Percentiles rank a stretch among this genome's conserved stretches.
These are phyloP conservation scores for Spodoptera litura DNA, from an alignment of 1,140 invertebrate species.

Conservation along the genomic window DNA sequence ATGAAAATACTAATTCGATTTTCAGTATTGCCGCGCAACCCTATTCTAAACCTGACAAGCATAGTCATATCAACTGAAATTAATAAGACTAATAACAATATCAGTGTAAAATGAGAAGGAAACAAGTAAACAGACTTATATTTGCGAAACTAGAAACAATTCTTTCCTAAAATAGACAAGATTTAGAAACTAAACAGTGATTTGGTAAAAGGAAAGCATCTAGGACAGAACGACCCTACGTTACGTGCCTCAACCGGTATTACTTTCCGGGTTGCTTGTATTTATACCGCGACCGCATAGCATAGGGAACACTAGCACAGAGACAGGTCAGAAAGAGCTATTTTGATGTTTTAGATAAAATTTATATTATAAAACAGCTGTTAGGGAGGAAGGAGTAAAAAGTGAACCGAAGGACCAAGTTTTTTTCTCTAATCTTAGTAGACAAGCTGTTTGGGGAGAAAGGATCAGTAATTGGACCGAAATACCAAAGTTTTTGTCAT, in stretches of 20 bases:
- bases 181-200: background rate
- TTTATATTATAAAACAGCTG: background rate
- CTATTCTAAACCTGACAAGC: no score
- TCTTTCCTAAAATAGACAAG: background rate
- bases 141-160: no score
- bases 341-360: constrained; percentile 4
- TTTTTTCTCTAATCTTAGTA: background rate
- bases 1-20: no score
- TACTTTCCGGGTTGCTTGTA: constrained; percentile 53
- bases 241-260: constrained; percentile 38
- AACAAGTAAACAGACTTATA: no score
- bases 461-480: background rate
- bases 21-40: no score
- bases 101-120: no score
- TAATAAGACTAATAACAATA: no score
- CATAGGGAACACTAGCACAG: constrained; percentile 54
- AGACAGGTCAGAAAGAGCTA: constrained; percentile 2
- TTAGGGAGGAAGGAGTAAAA: background rate
- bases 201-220: constrained; percentile 24
- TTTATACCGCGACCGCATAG: constrained; percentile 57
- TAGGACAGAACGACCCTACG: constrained; percentile 27
- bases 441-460: background rate
- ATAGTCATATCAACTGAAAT: no score
- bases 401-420: background rate
- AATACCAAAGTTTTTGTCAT: background rate